These are phyloP conservation scores for Nerophis lumbriciformis DNA, from an alignment of 2,113 vertebrate genomes.

Conservation along the genomic window DNA sequence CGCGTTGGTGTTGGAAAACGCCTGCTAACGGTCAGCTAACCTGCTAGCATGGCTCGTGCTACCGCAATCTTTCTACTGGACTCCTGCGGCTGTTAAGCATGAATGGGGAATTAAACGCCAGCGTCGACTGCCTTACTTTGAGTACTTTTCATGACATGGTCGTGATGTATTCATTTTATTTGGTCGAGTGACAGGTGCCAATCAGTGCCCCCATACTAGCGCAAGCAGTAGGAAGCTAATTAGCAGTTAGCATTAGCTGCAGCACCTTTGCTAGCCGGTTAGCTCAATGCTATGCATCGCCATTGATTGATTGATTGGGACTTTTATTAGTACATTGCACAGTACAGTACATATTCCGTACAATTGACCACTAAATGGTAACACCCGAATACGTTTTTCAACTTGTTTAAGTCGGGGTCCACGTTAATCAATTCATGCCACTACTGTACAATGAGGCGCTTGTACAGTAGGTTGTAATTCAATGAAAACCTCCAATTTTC, in stretches of 20 bases:
- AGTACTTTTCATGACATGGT: background rate
- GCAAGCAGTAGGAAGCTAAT: background rate
- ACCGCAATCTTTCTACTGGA: background rate
- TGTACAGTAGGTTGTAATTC: background rate
- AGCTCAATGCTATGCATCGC: slow-evolving; percentile 26
- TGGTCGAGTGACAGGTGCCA: slow-evolving; percentile 5
- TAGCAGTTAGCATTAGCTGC: slow-evolving; percentile 8
- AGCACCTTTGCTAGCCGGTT: slow-evolving; percentile 22
- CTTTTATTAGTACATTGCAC: no score
- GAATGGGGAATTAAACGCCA: no score
- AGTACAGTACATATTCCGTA: no score
- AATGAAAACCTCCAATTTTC: background rate
- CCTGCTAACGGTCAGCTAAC: slow-evolving; percentile 39
- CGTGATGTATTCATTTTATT: background rate
- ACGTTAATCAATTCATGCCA: background rate
- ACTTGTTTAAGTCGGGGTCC: no score
- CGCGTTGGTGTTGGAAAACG: slow-evolving; percentile 18
- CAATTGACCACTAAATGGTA: no score
- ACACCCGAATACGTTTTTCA: no score
- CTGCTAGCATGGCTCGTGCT: slow-evolving; percentile 23
- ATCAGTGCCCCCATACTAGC: slow-evolving; percentile 10
- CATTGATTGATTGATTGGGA: no score
- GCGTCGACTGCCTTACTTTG: rapidly evolving
- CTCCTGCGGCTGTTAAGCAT: background rate
- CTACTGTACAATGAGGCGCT: background rate